Percentiles rank a stretch among this genome's conserved stretches.
phyloP scores from a whole-genome alignment of 2,888 invertebrate species.

The Lypha dubia region DNA sequence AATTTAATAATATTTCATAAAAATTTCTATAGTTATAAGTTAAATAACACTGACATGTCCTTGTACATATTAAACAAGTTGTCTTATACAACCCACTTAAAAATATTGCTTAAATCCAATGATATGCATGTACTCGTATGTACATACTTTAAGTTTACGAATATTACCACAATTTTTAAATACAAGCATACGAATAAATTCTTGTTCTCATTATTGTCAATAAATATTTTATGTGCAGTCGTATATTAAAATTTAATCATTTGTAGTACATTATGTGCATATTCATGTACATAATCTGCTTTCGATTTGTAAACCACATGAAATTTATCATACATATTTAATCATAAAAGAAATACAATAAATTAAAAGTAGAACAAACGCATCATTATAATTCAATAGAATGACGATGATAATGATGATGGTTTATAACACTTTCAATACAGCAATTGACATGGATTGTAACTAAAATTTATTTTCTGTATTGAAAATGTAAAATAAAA shows the following conservation, averaged over 20 bases:
- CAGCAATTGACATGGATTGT: constrained; percentile 46
- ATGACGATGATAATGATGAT: constrained; percentile 35
- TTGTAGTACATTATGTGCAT: not conserved
- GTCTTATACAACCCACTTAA: not conserved
- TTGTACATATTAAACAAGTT: constrained; percentile 1
- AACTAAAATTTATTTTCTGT: not conserved
- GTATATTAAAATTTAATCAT: constrained; percentile 19
- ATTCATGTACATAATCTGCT: constrained; percentile 32
- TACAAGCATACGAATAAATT: not conserved
- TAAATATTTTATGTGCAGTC: constrained; percentile 27
- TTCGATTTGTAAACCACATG: constrained; percentile 38
- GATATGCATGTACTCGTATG: not conserved
- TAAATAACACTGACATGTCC: not conserved
- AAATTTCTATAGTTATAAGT: not conserved
- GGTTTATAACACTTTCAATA: constrained; percentile 28
- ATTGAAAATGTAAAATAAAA: constrained; percentile 22
- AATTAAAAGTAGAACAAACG: constrained; percentile 55
- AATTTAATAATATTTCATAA: too few species aligned
- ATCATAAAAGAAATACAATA: constrained; percentile 33
- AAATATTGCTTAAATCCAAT: not conserved
- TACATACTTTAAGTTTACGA: constrained; percentile 16
- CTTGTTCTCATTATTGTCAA: constrained; percentile 26
- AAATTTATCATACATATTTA: constrained; percentile 31
- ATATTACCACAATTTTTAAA: constrained; percentile 9
- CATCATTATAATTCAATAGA: constrained; percentile 62